phyloP scores from a whole-genome alignment of 2,888 invertebrate species.

The Agrochola lychnidis region DNA sequence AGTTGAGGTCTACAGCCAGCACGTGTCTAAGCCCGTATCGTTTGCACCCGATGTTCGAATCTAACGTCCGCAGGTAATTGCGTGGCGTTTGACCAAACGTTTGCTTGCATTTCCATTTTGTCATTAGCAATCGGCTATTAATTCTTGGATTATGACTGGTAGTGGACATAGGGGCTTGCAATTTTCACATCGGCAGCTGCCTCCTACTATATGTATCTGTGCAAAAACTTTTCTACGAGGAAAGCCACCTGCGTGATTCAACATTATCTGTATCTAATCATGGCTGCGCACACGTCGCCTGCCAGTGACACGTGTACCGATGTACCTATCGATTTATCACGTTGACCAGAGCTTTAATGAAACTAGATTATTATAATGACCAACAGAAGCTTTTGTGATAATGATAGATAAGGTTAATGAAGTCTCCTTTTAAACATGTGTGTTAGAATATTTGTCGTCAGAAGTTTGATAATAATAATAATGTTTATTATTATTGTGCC shows the following conservation, averaged over 20 bases:
- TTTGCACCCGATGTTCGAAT: constrained; percentile 74
- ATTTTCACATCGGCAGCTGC: constrained; percentile 87
- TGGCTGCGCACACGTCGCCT: constrained; percentile 45
- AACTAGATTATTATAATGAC: constrained; percentile 50
- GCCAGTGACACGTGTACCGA: constrained; percentile 41
- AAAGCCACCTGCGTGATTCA: constrained; percentile 85
- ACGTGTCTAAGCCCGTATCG: constrained; percentile 87
- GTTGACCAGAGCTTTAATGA: constrained; percentile 40
- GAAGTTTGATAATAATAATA: too few relatives aligned
- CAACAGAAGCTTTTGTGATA: constrained; percentile 30
- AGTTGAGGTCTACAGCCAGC: constrained; percentile 62
- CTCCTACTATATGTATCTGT: constrained; percentile 78
- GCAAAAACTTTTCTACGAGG: constrained; percentile 87
- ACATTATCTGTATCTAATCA: constrained; percentile 66
- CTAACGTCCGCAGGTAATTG: constrained; percentile 84
- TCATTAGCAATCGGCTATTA: constrained; percentile 89
- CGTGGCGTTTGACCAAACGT: constrained; percentile 83
- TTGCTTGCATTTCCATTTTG: constrained; percentile 85
- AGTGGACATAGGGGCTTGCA: constrained; percentile 87
- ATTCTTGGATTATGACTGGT: constrained; percentile 87
- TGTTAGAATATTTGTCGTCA: too few relatives aligned
- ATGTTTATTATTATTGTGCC: too few relatives aligned
- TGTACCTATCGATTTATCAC: constrained; percentile 56
- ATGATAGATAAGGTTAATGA: constrained; percentile 46
- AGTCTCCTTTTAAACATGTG: constrained; percentile 17